Percentiles rank a stretch among this genome's conserved stretches.
Conservation (phyloP, 1,140 invertebrate species). For the Drosophila malerkotliana region DNA sequence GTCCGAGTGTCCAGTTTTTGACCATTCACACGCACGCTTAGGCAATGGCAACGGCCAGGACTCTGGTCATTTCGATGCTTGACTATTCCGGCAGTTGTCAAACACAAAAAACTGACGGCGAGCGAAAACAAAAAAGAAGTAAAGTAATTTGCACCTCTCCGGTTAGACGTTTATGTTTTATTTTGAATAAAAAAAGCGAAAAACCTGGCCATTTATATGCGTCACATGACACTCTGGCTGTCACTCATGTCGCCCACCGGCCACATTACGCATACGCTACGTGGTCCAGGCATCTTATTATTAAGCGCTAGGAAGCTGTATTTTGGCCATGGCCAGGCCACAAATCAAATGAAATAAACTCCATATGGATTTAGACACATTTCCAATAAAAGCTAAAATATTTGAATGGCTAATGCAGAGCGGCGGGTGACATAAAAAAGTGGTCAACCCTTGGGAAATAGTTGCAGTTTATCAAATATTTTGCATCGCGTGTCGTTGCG, state of each 20-base stretch:
- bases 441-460: constrained; percentile 48
- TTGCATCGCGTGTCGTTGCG: constrained; percentile 22
- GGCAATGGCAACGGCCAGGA: constrained; percentile 44
- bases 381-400: constrained; percentile 33
- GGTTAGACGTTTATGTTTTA: constrained; percentile 26
- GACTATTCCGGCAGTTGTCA: constrained; percentile 73
- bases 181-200: constrained; percentile 22
- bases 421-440: constrained; percentile 36
- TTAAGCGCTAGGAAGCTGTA: constrained; percentile 11
- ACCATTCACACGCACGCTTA: constrained; percentile 62
- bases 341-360: constrained; percentile 48
- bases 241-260: constrained; percentile 2
- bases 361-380: constrained; percentile 43
- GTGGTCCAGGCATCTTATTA: constrained; percentile 40
- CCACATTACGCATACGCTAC: constrained; percentile 55
- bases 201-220: constrained; percentile 83
- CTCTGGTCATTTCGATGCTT: constrained; percentile 61
- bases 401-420: constrained; percentile 32
- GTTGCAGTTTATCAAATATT: constrained; percentile 70
- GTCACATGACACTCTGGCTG: constrained; percentile 42
- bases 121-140: constrained; percentile 58
- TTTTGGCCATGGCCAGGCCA: constrained; percentile 18
- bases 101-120: constrained; percentile 14
- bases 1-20: constrained; percentile 55
- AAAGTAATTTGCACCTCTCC: constrained; percentile 75